These are phyloP conservation scores for Luperina nickerlii DNA, from an alignment of 2,888 invertebrate genomes.

Conservation along the genomic window DNA sequence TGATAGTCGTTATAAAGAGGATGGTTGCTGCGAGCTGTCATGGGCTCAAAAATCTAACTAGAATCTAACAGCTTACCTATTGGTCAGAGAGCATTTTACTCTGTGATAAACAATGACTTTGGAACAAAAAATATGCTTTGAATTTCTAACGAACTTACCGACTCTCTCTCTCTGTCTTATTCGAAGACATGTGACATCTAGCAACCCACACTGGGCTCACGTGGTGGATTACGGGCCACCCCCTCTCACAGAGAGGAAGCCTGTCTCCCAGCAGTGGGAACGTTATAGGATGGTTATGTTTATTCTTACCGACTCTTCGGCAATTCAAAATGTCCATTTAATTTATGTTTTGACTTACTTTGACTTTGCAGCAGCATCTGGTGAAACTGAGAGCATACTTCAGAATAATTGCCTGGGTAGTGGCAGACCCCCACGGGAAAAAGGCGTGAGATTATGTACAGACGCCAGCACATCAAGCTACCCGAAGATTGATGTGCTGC, in stretches of 20 bases:
- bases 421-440: background rate
- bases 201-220: too few species aligned
- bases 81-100: background rate
- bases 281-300: too few species aligned
- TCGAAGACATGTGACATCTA: too few species aligned
- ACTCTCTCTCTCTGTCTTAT: too few species aligned
- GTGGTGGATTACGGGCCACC: too few species aligned
- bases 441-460: background rate
- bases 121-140: background rate
- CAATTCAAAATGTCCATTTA: background rate
- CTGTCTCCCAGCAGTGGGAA: too few species aligned
- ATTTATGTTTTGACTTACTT: too few species aligned
- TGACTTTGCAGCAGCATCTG: background rate
- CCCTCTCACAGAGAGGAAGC: too few species aligned
- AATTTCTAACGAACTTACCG: background rate
- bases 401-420: background rate
- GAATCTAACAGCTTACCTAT: background rate
- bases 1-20: background rate
- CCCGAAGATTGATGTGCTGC: too few species aligned
- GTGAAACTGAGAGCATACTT: background rate
- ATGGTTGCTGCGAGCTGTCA: background rate
- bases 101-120: background rate
- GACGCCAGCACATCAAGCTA: too few species aligned
- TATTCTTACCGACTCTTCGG: background rate
- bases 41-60: background rate